Base-by-base conservation (phyloP, 2,888 invertebrate species). In the Sipunculus nudus region DNA sequence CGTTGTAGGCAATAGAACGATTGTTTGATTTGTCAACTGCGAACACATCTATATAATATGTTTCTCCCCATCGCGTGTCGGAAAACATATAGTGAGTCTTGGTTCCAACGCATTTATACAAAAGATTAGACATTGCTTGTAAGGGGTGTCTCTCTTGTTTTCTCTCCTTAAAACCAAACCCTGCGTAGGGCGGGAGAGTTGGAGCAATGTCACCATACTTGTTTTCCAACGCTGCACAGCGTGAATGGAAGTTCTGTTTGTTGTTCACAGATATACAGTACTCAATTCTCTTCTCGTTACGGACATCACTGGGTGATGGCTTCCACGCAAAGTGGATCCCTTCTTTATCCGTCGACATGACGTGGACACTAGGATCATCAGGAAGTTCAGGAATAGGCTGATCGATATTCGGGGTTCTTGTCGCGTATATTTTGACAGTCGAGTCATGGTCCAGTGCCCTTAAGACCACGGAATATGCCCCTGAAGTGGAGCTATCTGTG, bases 21-120 rank as follows among this genome's bases (percentile, higher is more conserved):
- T 87, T 86, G 4, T 87, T 86, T 41, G 81, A 78, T 45, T 76
- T 81, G 71, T 88, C 86, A 25, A 86, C 81, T 2, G 87, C 86
- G 76, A 87, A 88, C 21, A 88, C 82, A 73, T 87, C 86, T 55
- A 88, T 84, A 74, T 84, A 86, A 73, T 88, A 88, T 28, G 77
- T 77, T 65, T 76, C 82, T 21, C 86, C 86, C 29, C 84, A 83
- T 56, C 82, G 80, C 25, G 87, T 77, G 60, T 86, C 81, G 39
- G 81, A 79, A 57, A 87, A 77, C 10, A 85, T 85, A 74, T 85
- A 86, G 68, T 85, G 85, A 1, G 85, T 87, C 64, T 84, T 84
- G 13, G 78, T 76, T 21, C 86, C 86, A 1, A 87, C 84, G 71
- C 87, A 87, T 10, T 83, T 81, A 47, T 87, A 76, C 49, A 73